Evolutionary conservation across 2,113 vertebrate genomes (phyloP), one percentile per base, ranked within the genome.

Genomic region (Podocnemis expansa): DNA sequence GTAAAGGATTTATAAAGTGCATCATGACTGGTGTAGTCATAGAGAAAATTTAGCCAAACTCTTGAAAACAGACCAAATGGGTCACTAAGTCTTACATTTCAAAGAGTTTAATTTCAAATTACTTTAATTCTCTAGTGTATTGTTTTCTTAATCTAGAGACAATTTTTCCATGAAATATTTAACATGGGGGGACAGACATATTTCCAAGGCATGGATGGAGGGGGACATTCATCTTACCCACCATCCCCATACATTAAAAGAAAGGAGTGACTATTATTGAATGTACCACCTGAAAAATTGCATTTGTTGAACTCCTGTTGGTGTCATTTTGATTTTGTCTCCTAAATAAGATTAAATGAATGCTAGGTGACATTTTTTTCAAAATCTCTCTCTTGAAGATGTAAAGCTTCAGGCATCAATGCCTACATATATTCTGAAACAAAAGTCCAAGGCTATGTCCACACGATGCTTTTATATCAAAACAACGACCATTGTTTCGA

Each of bases 41-140:
- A 83, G 54, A 75, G n/a, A 89, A 60, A 27, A 83, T n/a, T 93
- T 84, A 85, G 1, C 91, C 3, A 80, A 9, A 29, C 83, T 90
- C 63, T 3, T 80, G 84, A 91, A 97, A 96, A 88, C 82, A 82
- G 70, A 58, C 56, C 1, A 24, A 83, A 93, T 83, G 76, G 56
- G 56, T 54, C 49, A 25, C 91, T 95, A 96, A 97, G 94, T 93
- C 89, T 96, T 83, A 70, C 2, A 1, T 0, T 86, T 96, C 96
- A 12, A 94, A 91, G 78, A 85, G 79, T 82, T 95, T 97, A 89
- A 91, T 81, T 96, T 76, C 90, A 52, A 78, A 56, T 87, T 89
- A 87, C 38, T 95, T 91, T 83, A 87, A 80, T 88, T 84, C 84
- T 92, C 93, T 91, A 81, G 47, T 76, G 43, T 29, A 21, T 47